Conservation (phyloP, 2,113 vertebrate species). For the Nibea coibor region DNA sequence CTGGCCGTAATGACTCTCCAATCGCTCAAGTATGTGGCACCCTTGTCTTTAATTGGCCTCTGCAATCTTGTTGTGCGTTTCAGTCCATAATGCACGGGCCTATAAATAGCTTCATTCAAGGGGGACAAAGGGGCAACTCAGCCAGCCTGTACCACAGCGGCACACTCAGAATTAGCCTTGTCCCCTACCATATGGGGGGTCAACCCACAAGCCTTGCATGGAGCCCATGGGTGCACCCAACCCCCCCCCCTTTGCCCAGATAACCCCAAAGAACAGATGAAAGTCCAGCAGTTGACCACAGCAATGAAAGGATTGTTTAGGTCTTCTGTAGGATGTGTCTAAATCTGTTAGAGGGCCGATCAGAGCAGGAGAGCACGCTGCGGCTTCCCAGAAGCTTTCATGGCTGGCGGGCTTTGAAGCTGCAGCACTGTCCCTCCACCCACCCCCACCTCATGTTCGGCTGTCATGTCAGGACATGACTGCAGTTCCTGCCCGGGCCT, state of each 20-base stretch:
- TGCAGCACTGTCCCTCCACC: constrained; percentile 54
- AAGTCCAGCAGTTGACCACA: constrained; percentile 4
- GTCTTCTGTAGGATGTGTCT: constrained; percentile 46
- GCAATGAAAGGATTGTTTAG: constrained; percentile 52
- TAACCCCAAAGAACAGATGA: constrained; percentile 35
- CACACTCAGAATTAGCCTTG: constrained; percentile 53
- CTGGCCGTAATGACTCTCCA: constrained; percentile 26
- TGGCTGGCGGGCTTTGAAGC: constrained; percentile 68
- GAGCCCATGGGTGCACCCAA: constrained; percentile 5
- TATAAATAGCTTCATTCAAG: constrained; percentile 71
- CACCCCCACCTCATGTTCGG: neutral
- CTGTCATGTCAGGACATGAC: constrained; percentile 75
- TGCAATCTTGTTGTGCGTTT: constrained; percentile 58
- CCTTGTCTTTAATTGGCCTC: constrained; percentile 62
- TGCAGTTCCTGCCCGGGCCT: constrained; percentile 26
- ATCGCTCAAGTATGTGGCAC: constrained; percentile 42
- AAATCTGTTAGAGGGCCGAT: constrained; percentile 39
- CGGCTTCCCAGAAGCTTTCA: constrained; percentile 52
- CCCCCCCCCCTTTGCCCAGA: constrained; percentile 23
- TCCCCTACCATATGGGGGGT: constrained; percentile 48
- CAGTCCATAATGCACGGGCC: constrained; percentile 54
- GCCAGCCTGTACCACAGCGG: constrained; percentile 26
- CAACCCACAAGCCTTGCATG: constrained; percentile 29
- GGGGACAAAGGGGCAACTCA: constrained; percentile 67
- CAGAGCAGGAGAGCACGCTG: constrained; percentile 30